Base-by-base conservation (phyloP, 2,888 invertebrate genomes). In the Apotomis betuletana region DNA sequence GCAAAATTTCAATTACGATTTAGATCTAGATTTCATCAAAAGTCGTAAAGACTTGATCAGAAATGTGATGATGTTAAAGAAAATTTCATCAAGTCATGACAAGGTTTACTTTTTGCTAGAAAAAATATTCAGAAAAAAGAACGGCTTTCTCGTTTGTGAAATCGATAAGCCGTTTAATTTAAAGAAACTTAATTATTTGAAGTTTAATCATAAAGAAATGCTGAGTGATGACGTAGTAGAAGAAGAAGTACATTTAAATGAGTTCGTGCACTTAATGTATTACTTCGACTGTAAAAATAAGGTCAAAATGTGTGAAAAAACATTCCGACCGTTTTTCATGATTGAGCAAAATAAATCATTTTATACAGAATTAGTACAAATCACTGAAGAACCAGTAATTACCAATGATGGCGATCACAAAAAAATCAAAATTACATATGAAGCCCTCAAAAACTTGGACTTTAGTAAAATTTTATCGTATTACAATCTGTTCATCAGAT, bases 131-230 rank as follows among this genome's bases (percentile, higher is more conserved):
- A 85, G 82, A 73, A 80, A 12, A 10, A 67, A 60, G 1, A 69
- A 83, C 44, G 83, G 82, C 9, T 85, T 83, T 72, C 73, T 85
- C 0, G 61, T 83, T 0, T 69, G 77, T 76, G 81, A 82, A 78
- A 82, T 85, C 65, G 75, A 79, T 70, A 77, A 81, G 0, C 80
- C 77, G 4, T 62, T 3, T 36, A 81, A 83, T 77, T 15, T 85
- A 27, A 69, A 80, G 41, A 81, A 76, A 71, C 79, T 85, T 0
- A 84, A 85, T 75, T 85, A 83, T 49, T 72, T 84, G 0, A 82
- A 80, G 69, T 71, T 80, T 2, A 59, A 81, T 73, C 83, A 83
- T 70, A 82, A 80, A 65, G 72, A 62, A 5, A 78, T 81, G 73
- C 74, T 83, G 65, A 15, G 54, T 4, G 81, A 81, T 36, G 64